Percentiles rank a stretch among this genome's conserved stretches.
These are phyloP conservation scores for Norana najaformis DNA, from an alignment of 2,888 invertebrate species.

Conservation along the genomic window DNA sequence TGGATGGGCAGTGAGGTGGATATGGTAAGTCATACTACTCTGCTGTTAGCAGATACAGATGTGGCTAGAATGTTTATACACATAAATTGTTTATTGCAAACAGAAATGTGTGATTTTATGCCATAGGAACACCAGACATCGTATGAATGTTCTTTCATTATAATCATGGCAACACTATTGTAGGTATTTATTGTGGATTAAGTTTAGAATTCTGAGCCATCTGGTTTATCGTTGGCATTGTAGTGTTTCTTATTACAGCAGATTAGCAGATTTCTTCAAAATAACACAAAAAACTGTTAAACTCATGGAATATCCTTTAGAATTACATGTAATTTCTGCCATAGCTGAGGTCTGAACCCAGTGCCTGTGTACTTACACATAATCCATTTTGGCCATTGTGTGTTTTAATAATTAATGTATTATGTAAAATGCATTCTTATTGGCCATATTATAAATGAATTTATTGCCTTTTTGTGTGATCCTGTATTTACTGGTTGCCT, in stretches of 20 bases:
- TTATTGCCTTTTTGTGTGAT: no score
- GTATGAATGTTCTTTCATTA: not conserved
- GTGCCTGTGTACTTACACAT: no score
- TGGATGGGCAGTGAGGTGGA: constrained; percentile 1
- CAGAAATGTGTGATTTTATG: no score
- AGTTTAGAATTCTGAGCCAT: not conserved
- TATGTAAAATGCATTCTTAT: no score
- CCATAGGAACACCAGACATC: not conserved
- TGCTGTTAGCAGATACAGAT: not conserved
- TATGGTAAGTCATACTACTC: not conserved
- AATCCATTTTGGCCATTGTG: no score
- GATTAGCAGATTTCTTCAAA: not conserved
- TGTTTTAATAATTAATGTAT: no score
- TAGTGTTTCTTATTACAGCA: not conserved
- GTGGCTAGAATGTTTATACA: no score
- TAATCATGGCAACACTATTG: no score
- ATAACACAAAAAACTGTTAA: not conserved
- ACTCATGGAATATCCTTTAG: not conserved
- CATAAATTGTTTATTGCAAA: no score
- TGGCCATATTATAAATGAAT: no score
- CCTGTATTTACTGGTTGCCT: not conserved
- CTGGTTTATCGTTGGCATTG: not conserved
- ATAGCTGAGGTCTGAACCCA: not conserved
- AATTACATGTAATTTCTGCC: not conserved
- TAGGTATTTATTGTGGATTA: no score